Conservation (phyloP, 2,888 invertebrate genomes). For the Mythimna loreyi region DNA sequence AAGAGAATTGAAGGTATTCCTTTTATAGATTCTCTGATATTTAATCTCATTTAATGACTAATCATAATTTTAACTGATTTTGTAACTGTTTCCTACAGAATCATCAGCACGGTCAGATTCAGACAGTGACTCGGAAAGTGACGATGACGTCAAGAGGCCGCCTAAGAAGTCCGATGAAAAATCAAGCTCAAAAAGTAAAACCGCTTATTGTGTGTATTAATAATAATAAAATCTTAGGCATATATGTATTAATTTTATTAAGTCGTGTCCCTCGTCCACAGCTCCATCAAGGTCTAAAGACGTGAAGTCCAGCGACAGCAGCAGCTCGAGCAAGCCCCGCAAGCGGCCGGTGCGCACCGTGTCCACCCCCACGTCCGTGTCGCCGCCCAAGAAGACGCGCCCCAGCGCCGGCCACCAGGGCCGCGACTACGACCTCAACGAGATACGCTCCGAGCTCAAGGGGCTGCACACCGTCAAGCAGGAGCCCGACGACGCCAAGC, state of each 20-base stretch:
- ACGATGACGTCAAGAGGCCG: constrained; percentile 84
- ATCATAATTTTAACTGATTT: not conserved
- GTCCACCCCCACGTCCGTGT: constrained; percentile 78
- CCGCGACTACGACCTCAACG: constrained; percentile 95
- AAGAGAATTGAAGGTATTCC: constrained; percentile 84
- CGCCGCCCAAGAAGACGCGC: constrained; percentile 83
- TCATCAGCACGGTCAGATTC: constrained; percentile 86
- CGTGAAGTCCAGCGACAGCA: constrained; percentile 84
- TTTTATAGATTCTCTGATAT: not conserved
- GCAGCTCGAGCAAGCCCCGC: constrained; percentile 83
- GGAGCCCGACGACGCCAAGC: constrained; percentile 83
- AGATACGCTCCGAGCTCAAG: constrained; percentile 96
- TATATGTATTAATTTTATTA: not conserved
- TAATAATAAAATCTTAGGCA: not conserved
- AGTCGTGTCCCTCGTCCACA: constrained; percentile 58
- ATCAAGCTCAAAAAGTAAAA: constrained; percentile 77
- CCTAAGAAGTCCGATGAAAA: constrained; percentile 85
- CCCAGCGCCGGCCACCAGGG: constrained; percentile 79
- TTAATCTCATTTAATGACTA: no score
- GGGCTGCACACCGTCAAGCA: constrained; percentile 92
- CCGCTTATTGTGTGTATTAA: not conserved
- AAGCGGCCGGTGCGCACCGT: constrained; percentile 82
- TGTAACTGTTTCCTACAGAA: constrained; percentile 70
- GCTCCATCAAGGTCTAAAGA: constrained; percentile 83
- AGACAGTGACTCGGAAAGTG: constrained; percentile 90